Evolutionary conservation across 2,888 invertebrate genomes (phyloP), one percentile per base, ranked within the genome.

Genomic region (Limnephilus lunatus): DNA sequence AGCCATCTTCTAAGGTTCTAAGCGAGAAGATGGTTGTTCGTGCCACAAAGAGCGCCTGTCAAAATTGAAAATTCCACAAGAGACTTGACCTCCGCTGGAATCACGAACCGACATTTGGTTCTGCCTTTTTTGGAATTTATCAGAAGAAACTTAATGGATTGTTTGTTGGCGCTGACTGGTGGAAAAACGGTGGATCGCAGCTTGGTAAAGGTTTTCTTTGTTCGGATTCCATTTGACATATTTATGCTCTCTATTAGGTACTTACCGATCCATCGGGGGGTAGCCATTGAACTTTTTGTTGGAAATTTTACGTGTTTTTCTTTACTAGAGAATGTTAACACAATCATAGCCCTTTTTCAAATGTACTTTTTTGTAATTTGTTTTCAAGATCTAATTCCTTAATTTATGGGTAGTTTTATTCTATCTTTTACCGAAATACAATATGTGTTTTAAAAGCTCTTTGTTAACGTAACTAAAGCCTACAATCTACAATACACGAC

Each of bases 1-100:
- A 90, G 85, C 85, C 80, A 90, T 83, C 32, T 85, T 82, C 82
- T n/a, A 68, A 87, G n/a, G 12, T 68, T 68, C 53, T 68, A 68
- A 68, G 53, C 53, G 53, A 81, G 15, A 81, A 85, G 68, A 85
- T 30, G 85, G 85, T 88, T 88, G 88, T 87, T 88, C 82, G 81
- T 35, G 80, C 91, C 35, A 89, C 91, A 91, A 91, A 89, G 90
- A 85, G 80, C 85, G 89, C 19, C 91, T 83, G 91, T 91, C 91
- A 81, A 85, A 89, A 68, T 68, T 68, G 53, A 68, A 68, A 68
- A 91, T 91, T 91, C 91, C 91, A 31, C 44, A 85, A 80, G 89
- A 85, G 80, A 83, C 91, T 89, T 91, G 91, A 91, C 91, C 91
- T 83, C 85, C 89, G 89, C 32, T 31, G 44, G 89, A 89, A 81